A percentile compares a stretch with the other conserved stretches of the same genome.
phyloP scores from a whole-genome alignment of 2,888 invertebrate genomes.

The Ametastegia equiseti region DNA sequence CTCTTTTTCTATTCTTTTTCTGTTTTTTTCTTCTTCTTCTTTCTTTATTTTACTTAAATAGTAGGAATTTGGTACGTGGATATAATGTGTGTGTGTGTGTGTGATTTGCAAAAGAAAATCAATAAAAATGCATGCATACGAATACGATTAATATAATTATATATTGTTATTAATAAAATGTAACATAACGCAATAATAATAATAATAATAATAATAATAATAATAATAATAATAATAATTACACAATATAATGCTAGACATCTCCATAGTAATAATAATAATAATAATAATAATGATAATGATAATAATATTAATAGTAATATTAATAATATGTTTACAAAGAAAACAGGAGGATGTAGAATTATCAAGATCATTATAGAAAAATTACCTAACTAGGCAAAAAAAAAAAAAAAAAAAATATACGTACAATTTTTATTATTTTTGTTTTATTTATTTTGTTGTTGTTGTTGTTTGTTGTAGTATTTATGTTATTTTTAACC shows the following conservation, averaged over 20 bases:
- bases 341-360: slow-evolving; percentile 48
- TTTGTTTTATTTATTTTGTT: not conserved
- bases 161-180: slow-evolving; percentile 74
- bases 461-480: not conserved
- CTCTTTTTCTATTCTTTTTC: too few relatives aligned
- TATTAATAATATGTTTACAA: slow-evolving; percentile 61
- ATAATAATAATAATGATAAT: slow-evolving; percentile 51
- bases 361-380: slow-evolving; percentile 33
- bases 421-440: slow-evolving; percentile 31
- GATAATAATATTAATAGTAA: slow-evolving; percentile 68
- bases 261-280: slow-evolving; percentile 9
- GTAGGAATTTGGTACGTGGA: slow-evolving; percentile 38
- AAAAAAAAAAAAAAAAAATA: too few relatives aligned
- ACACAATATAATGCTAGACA: slow-evolving; percentile 66
- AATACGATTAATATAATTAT: slow-evolving; percentile 70
- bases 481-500: not conserved
- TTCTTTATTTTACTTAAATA: not conserved
- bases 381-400: slow-evolving; percentile 36
- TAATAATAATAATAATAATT: slow-evolving; percentile 70
- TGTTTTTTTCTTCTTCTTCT: too few relatives aligned
- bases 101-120: not conserved
- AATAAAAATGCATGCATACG: slow-evolving; percentile 63
- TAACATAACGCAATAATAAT: slow-evolving; percentile 75
- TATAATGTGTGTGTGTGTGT: not conserved
- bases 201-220: slow-evolving; percentile 68